A percentile compares a stretch with the other conserved stretches of the same genome.
These are phyloP conservation scores for Gymnorhina tibicen DNA, from an alignment of 2,113 vertebrate genomes.

Conservation along the genomic window DNA sequence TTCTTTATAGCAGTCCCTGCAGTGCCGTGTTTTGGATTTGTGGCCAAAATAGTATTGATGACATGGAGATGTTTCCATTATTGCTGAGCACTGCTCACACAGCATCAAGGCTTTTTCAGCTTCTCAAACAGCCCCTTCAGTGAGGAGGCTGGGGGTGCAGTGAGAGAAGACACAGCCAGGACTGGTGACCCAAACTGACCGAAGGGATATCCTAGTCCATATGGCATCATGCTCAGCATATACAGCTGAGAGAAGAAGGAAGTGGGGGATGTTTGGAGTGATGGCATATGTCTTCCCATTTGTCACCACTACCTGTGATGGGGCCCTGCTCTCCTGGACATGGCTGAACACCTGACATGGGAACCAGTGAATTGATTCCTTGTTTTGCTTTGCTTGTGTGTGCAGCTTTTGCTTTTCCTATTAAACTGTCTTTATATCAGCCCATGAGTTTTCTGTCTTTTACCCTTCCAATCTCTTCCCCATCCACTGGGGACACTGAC, in stretches of 20 bases:
- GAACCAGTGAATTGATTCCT: not conserved
- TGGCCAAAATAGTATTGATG: not conserved
- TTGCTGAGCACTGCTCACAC: not conserved
- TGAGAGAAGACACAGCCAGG: not conserved
- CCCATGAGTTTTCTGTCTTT: not conserved
- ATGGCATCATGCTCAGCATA: not conserved
- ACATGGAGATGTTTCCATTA: not conserved
- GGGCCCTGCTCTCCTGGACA: not conserved
- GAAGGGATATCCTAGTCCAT: not conserved
- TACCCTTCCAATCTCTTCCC: not conserved
- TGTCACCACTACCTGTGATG: accelerated
- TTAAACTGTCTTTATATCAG: not conserved
- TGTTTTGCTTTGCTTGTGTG: not conserved
- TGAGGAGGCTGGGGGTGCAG: accelerated
- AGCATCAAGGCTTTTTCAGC: not conserved
- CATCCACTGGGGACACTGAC: not conserved
- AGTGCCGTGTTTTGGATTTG: not conserved
- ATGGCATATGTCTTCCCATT: not conserved
- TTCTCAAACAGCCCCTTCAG: not conserved
- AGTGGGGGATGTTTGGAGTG: accelerated
- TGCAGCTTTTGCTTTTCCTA: not conserved
- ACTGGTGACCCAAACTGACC: not conserved
- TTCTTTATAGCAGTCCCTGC: not conserved
- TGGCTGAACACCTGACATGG: not conserved
- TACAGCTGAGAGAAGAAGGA: not conserved